Percentiles rank a stretch among this genome's conserved stretches.
Evolutionary conservation across 2,888 invertebrate genomes (phyloP).

Genomic region (Drepanosiphum platanoidis): DNA sequence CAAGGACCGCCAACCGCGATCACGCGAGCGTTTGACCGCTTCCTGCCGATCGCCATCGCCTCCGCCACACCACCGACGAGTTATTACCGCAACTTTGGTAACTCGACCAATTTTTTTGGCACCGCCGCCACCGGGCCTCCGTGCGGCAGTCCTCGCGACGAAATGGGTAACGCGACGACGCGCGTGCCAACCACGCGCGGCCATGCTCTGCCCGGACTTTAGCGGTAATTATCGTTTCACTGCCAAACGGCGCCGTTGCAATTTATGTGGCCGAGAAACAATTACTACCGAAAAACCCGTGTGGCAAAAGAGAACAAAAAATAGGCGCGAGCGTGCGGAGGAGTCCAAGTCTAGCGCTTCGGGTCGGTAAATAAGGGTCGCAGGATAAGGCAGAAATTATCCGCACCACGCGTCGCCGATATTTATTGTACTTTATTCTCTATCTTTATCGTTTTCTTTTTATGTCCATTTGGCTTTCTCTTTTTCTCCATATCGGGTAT

Average conservation of each 20-base stretch:
- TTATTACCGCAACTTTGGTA: conserved; percentile 32
- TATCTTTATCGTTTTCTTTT: background rate
- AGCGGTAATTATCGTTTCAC: conserved; percentile 41
- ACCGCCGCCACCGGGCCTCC: background rate
- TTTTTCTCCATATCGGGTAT: background rate
- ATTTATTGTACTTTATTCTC: background rate
- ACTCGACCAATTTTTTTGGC: conserved; percentile 52
- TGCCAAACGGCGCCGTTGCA: conserved; percentile 44
- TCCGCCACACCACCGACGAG: background rate
- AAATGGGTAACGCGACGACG: conserved; percentile 26
- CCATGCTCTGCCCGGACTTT: background rate
- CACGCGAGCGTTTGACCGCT: background rate
- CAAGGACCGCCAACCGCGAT: background rate
- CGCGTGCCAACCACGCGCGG: conserved; percentile 32
- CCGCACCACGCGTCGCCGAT: background rate
- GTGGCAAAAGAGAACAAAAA: background rate
- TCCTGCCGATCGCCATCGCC: background rate
- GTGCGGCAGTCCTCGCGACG: background rate
- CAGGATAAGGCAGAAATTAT: background rate
- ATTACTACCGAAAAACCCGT: conserved; percentile 25
- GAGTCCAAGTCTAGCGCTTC: too few species aligned
- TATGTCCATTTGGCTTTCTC: too few species aligned
- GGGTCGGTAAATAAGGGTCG: background rate
- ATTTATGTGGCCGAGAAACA: conserved; percentile 52
- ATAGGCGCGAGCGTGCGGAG: background rate